Percentiles rank a stretch among this genome's conserved stretches.
These are phyloP conservation scores for Hyperoodon ampullatus DNA, from an alignment of 2,113 vertebrate genomes.

Conservation along the genomic window DNA sequence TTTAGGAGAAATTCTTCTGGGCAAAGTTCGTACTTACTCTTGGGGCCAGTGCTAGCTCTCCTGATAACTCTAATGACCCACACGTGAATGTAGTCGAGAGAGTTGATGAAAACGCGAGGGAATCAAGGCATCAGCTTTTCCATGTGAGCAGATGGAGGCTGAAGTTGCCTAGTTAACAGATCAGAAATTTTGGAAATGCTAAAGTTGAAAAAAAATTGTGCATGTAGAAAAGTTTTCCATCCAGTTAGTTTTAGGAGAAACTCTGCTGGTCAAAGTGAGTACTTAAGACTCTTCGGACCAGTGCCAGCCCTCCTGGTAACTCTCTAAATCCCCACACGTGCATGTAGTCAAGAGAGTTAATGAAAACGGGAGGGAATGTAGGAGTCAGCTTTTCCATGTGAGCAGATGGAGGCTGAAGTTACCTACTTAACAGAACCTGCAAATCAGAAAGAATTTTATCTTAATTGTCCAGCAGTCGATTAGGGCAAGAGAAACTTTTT, in stretches of 20 bases:
- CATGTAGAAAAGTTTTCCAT: not conserved
- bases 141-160: too few species aligned
- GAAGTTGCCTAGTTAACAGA: too few species aligned
- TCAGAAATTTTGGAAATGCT: not conserved
- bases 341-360: not conserved
- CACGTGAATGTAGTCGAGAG: too few species aligned
- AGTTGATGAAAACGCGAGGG: too few species aligned
- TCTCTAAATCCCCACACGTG: not conserved
- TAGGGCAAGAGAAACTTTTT: not conserved
- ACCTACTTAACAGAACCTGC: not conserved
- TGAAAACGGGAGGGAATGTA: not conserved
- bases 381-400: not conserved
- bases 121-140: too few species aligned
- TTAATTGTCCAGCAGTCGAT: not conserved
- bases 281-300: not conserved
- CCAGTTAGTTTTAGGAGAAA: not conserved
- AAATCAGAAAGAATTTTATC: not conserved
- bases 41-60: too few species aligned
- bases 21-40: too few species aligned
- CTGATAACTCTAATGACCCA: too few species aligned
- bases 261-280: not conserved
- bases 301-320: not conserved
- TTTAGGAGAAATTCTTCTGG: too few species aligned
- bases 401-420: not conserved
- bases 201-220: too few species aligned